Evolutionary conservation across 2,888 invertebrate genomes (phyloP), one percentile per base, ranked within the genome.

Genomic region (Drosophila borborema): DNA sequence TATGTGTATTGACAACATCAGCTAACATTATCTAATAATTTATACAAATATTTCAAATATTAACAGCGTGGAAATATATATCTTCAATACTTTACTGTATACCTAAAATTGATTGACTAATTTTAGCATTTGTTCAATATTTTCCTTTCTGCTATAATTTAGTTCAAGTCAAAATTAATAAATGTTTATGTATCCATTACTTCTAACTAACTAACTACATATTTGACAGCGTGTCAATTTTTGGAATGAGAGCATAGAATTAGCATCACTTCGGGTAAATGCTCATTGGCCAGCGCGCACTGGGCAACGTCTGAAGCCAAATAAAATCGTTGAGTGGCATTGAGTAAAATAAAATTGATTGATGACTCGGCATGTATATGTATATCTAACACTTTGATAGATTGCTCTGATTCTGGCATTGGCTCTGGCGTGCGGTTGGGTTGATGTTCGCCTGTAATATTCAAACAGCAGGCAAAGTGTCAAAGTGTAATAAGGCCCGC

Each of bases 311-410:
- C 45, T 31, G 53, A 81, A 82, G 20, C 63, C 51, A 73, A 76
- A 75, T 65, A 58, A 62, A 69, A 68, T 60, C 63, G 53, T 65
- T 77, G 70, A 80, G 59, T 84, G 89, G 77, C 80, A 72, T 68
- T 64, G 74, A 80, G 71, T 73, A 65, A 77, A 80, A 78, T 86
- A 84, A 82, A 87, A 86, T 90, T 90, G 90, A 90, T 90, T 90
- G 90, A 90, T 90, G 88, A 90, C 78, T 66, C 78, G 69, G 59
- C 74, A 54, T 14, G 74, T 72, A 67, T 28, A 28, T 14, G 14
- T 49, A 41, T 68, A 66, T 69, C 69, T 69, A 80, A 78, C 85
- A 88, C 78, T 88, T 88, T 89, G 89, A 90, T 90, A 88, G 90
- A 91, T 91, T 82, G 80, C 80, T 49, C 20, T 34, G 60, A 48